A percentile compares a stretch with the other conserved stretches of the same genome.
Evolutionary conservation across 2,113 vertebrate species (phyloP).

Genomic region (Phocoena sinus): DNA sequence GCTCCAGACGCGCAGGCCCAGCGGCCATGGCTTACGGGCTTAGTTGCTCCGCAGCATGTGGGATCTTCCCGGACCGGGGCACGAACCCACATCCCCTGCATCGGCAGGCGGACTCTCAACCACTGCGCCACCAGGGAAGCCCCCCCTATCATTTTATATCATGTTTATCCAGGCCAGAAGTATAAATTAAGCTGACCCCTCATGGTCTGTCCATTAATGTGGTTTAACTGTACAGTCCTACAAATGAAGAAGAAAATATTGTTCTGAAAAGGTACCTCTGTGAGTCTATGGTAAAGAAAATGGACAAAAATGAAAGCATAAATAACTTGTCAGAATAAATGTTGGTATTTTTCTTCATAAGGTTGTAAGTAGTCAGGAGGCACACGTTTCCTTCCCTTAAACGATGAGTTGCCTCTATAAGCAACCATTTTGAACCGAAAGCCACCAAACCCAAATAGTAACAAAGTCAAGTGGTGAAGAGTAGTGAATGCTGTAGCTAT

Average conservation of each 20-base stretch:
- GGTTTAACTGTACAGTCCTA: neutral
- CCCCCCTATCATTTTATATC: neutral
- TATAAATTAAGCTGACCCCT: neutral
- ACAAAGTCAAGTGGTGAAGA: neutral
- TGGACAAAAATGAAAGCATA: neutral
- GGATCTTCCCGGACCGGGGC: too few species aligned
- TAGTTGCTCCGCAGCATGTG: too few species aligned
- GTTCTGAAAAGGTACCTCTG: neutral
- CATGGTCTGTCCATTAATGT: neutral
- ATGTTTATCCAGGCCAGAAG: neutral
- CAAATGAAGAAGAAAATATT: neutral
- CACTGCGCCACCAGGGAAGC: too few species aligned
- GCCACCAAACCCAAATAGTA: neutral
- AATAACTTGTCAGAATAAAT: neutral
- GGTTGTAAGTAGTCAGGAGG: neutral
- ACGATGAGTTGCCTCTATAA: neutral
- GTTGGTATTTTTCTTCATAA: neutral
- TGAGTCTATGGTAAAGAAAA: conserved; percentile 24
- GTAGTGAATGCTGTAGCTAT: conserved; percentile 48
- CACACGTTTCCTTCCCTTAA: neutral
- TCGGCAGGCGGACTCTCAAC: too few species aligned
- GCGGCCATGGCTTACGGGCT: too few species aligned
- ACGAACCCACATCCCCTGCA: too few species aligned
- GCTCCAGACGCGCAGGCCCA: too few species aligned
- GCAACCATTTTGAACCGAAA: neutral